Evolutionary conservation across 2,113 vertebrate species (phyloP), one percentile per base, ranked within the genome.

Genomic region (Numida meleagris): DNA sequence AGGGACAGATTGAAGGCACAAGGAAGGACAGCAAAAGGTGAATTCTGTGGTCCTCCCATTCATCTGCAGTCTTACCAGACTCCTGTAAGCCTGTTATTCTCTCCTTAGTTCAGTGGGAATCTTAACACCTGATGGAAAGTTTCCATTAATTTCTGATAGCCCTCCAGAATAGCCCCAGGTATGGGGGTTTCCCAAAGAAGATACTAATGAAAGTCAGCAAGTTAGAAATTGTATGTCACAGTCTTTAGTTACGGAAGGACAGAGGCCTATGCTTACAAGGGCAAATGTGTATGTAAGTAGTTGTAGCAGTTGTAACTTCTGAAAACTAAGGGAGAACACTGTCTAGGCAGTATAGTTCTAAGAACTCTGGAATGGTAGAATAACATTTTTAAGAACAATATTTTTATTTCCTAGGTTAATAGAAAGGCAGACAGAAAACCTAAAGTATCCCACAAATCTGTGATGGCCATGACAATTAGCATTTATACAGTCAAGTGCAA

Each of bases 381-480:
- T 72, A 87, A 42, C 70, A 55, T 58, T 88, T 84, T 83, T 91
- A 72, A 57, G 36, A 90, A 53, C 71, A 89, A 85, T 17, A 36
- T 9, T 79, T 85, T 38, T 88, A 74, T 94, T 93, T 83, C 65
- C 72, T 34, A 74, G 59, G 50, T 80, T 91, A 86, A 88, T 86
- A 83, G 67, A 89, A 85, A 91, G 24, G 42, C 34, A 82, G 59
- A 76, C 58, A 61, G 18, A 80, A 91, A 86, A 55, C 42, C 31
- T 91, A 74, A 91, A 76, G 85, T 82, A 88, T 19, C 63, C 50
- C 68, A 45, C 12, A 86, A 55, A 83, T 80, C 46, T 81, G 31
- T 85, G 67, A 82, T 89, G 62, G 87, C 63, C 66, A 78, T 89
- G 50, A 70, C 80, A 89, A 76, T 89, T 93, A 89, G 42, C 42